A percentile compares a stretch with the other conserved stretches of the same genome.
These are phyloP conservation scores for Cavia aperea DNA, from an alignment of 2,113 vertebrate species.

Conservation along the genomic window DNA sequence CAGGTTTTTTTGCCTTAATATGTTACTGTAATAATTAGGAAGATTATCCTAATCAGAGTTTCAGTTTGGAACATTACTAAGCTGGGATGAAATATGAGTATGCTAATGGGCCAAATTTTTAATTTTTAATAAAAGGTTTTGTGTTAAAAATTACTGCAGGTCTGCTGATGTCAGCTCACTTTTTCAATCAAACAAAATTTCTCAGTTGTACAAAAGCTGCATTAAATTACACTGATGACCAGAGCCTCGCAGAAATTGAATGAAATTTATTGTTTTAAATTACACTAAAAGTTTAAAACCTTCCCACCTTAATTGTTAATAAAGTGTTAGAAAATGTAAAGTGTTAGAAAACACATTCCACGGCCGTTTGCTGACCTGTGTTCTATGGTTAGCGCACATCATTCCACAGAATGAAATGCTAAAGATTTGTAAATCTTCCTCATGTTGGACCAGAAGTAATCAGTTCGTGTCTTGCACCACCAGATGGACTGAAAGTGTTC, in stretches of 20 bases:
- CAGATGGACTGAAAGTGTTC: background rate
- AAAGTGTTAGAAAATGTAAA: background rate
- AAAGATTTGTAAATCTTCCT: background rate
- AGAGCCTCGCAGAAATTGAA: background rate
- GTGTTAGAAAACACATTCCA: background rate
- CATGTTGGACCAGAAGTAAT: background rate
- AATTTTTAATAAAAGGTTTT: background rate
- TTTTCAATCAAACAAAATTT: background rate
- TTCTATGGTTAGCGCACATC: background rate
- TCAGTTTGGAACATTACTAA: background rate
- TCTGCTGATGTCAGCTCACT: background rate
- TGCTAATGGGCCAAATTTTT: background rate
- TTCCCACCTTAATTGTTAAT: background rate
- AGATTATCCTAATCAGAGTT: background rate
- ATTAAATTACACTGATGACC: background rate
- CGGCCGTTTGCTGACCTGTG: background rate
- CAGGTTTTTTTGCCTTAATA: background rate
- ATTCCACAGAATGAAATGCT: background rate
- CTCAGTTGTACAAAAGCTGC: background rate
- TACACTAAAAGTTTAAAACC: background rate
- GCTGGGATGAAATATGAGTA: background rate
- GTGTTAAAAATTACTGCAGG: background rate
- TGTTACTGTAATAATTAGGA: background rate
- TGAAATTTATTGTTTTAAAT: background rate
- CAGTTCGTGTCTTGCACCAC: accelerated